Conservation (phyloP, 2,113 vertebrate genomes). For the Brachypteracias leptosomus region DNA sequence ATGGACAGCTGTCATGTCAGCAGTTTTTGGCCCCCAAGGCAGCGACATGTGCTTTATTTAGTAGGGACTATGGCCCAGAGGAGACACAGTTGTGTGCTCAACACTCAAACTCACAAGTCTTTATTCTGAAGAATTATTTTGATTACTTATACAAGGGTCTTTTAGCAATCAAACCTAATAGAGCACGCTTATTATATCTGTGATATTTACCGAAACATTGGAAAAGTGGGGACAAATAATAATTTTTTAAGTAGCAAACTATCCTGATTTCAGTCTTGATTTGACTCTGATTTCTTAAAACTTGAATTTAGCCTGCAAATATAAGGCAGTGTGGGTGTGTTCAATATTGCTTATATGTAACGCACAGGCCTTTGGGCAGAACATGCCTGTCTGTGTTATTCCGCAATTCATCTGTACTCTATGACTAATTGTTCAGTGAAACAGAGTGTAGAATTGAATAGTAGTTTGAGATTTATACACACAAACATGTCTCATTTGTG, state of each 20-base stretch:
- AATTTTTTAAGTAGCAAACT: background rate
- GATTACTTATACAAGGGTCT: background rate
- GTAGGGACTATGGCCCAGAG: background rate
- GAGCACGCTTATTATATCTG: background rate
- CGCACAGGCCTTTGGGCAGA: background rate
- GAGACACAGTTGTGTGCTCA: background rate
- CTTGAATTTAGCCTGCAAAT: background rate
- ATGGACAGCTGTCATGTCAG: background rate
- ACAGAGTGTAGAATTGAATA: background rate
- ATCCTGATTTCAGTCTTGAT: background rate
- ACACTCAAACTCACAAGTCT: background rate
- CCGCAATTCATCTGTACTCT: background rate
- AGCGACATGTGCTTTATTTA: background rate
- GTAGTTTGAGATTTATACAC: background rate
- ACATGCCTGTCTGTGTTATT: fast-evolving
- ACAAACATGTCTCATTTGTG: background rate
- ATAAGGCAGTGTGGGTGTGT: background rate
- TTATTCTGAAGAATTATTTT: background rate
- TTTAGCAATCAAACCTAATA: background rate
- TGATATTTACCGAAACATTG: background rate
- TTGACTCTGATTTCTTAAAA: background rate
- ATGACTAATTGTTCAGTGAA: background rate
- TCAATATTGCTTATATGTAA: background rate
- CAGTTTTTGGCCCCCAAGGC: background rate
- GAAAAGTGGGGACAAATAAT: background rate